Evolutionary conservation across 2,113 vertebrate species (phyloP).

Genomic region (Phyllostomus hastatus): DNA sequence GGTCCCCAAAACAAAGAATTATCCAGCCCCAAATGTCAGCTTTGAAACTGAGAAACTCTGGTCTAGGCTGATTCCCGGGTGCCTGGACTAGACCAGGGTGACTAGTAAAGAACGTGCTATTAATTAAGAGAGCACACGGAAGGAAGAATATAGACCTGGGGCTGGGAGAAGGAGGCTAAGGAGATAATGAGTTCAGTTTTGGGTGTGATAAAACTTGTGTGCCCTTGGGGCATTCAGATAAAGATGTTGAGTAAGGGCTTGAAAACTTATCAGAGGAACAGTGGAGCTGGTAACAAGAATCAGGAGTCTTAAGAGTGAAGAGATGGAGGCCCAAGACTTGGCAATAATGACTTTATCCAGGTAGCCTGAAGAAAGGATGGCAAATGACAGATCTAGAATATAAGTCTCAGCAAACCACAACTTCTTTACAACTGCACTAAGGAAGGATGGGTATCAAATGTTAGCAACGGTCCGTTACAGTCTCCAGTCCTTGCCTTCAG

Average conservation of each 20-base stretch:
- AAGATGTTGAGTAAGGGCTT: not conserved
- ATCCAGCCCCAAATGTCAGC: not conserved
- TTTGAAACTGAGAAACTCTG: not conserved
- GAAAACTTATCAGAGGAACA: not conserved
- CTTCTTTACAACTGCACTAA: not conserved
- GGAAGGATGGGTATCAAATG: not conserved
- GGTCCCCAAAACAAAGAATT: not conserved
- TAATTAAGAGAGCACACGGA: not conserved
- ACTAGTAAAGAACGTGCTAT: not conserved
- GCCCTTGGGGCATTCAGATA: not conserved
- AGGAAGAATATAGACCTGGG: not conserved
- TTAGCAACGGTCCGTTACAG: not conserved
- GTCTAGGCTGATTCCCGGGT: not conserved
- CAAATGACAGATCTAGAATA: not conserved
- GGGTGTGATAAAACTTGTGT: not conserved
- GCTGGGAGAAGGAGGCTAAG: not conserved
- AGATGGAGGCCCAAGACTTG: not conserved
- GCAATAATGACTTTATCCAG: not conserved
- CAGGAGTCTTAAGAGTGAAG: not conserved
- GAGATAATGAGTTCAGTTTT: not conserved
- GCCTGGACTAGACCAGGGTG: not conserved
- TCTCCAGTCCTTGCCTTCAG: not conserved
- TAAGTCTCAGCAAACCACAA: not conserved
- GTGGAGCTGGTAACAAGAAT: not conserved
- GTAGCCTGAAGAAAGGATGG: not conserved